Conservation (phyloP, 2,888 invertebrate genomes). For the Hedychridium roseum region DNA sequence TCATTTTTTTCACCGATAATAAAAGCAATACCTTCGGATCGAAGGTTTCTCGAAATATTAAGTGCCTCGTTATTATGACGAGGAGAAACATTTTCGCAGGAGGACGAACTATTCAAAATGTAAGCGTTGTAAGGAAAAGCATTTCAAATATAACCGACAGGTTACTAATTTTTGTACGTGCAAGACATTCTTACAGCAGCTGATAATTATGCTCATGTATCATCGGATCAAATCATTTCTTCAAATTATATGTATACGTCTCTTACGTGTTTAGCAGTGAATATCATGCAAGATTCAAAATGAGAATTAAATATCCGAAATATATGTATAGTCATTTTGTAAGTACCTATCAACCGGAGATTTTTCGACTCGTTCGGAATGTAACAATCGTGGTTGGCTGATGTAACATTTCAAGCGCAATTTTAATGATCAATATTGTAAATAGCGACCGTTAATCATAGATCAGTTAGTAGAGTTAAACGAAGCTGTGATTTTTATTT, state of each 20-base stretch:
- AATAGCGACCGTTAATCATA: slow-evolving; percentile 31
- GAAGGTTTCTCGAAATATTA: slow-evolving; percentile 7
- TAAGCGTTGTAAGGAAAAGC: slow-evolving; percentile 5
- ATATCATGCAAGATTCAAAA: slow-evolving; percentile 1
- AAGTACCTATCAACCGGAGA: background rate
- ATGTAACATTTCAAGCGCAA: background rate
- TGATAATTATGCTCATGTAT: slow-evolving; percentile 12
- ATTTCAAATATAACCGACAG: background rate
- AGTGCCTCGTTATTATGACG: slow-evolving; percentile 2
- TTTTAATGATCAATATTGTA: slow-evolving; percentile 13
- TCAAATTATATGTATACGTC: slow-evolving; percentile 4
- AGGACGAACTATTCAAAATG: no score
- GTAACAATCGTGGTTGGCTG: background rate
- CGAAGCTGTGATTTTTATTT: slow-evolving; percentile 24
- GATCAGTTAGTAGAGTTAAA: slow-evolving; percentile 27
- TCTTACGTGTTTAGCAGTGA: slow-evolving; percentile 5
- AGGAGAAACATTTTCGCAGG: slow-evolving; percentile 7
- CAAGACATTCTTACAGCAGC: slow-evolving; percentile 17
- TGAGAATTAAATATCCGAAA: background rate
- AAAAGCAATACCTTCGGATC: slow-evolving; percentile 9
- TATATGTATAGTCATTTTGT: slow-evolving; percentile 5
- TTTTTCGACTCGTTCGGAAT: background rate
- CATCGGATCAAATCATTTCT: slow-evolving; percentile 19
- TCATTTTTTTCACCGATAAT: slow-evolving; percentile 13
- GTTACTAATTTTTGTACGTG: slow-evolving; percentile 20